Evolutionary conservation across 2,797 vertebrate genomes (phyloP).

Genomic region (Aphelocoma californica): DNA sequence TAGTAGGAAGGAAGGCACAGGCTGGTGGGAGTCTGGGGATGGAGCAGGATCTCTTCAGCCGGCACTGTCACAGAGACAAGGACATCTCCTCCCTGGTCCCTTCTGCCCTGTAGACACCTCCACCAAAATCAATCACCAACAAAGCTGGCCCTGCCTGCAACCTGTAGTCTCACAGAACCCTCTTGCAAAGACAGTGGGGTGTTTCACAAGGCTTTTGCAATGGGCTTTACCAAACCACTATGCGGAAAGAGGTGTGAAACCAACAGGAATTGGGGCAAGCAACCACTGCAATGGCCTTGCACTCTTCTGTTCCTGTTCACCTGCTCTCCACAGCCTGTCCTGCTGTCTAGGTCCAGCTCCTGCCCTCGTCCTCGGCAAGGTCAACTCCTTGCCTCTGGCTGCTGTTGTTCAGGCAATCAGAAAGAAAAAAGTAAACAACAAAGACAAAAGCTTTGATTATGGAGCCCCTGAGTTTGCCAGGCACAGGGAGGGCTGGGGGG

Average conservation of each 20-base stretch:
- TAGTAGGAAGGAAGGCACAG: not conserved
- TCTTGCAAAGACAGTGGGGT: not conserved
- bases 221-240: not conserved
- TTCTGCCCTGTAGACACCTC: not conserved
- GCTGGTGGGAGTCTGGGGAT: not conserved
- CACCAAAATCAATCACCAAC: not conserved
- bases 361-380: not conserved
- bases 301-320: not conserved
- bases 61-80: not conserved
- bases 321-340: not conserved
- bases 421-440: not conserved
- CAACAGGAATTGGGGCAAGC: not conserved
- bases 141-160: not conserved
- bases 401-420: not conserved
- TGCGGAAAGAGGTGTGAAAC: not conserved
- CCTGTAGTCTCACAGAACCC: not conserved
- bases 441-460: slow-evolving; percentile 17
- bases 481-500: not conserved
- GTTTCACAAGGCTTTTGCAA: slow-evolving; percentile 44
- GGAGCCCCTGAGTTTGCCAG: not conserved
- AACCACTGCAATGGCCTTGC: not conserved
- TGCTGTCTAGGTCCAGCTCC: not conserved
- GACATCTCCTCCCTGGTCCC: not conserved
- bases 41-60: not conserved
- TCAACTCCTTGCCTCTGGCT: not conserved